Percentiles rank a stretch among this genome's conserved stretches.
phyloP scores from a whole-genome alignment of 2,888 invertebrate genomes.

The Kuschelorhynchus macadamiae region DNA sequence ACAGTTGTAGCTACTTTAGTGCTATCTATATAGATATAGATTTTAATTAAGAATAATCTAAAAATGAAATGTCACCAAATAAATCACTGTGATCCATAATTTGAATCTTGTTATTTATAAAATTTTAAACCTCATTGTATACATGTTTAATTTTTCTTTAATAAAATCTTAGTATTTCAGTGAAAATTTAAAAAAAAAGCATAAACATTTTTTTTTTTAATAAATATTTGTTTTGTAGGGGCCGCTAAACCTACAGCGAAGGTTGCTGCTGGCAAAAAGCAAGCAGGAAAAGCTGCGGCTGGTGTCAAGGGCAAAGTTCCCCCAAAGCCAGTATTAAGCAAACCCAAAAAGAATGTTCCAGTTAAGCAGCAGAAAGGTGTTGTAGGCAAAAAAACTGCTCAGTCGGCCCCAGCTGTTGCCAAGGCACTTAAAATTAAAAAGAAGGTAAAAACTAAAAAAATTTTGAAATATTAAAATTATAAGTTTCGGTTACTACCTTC shows the following conservation, averaged over 20 bases:
- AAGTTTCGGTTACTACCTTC: background rate
- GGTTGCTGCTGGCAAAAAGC: conserved; percentile 59
- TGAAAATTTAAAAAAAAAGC: no score
- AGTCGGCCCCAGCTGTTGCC: conserved; percentile 70
- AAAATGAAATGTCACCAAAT: no score
- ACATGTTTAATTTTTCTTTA: no score
- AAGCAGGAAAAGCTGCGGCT: conserved; percentile 63
- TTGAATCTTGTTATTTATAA: no score
- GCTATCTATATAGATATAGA: no score
- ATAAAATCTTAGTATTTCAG: no score
- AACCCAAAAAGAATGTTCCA: conserved; percentile 72
- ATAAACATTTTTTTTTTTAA: no score
- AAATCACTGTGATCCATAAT: no score
- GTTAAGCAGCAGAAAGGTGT: conserved; percentile 72
- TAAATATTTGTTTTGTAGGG: conserved; percentile 39
- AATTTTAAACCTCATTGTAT: no score
- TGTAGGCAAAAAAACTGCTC: conserved; percentile 67
- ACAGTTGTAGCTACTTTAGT: no score
- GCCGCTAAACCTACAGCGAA: conserved; percentile 55
- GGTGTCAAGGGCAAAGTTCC: conserved; percentile 57
- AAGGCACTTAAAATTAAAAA: conserved; percentile 90
- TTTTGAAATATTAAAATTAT: background rate
- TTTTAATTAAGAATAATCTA: no score
- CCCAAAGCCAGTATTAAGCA: conserved; percentile 69
- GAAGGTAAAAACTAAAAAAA: conserved; percentile 77